These are phyloP conservation scores for Mythimna lalbum DNA, from an alignment of 2,888 invertebrate species.

Conservation along the genomic window DNA sequence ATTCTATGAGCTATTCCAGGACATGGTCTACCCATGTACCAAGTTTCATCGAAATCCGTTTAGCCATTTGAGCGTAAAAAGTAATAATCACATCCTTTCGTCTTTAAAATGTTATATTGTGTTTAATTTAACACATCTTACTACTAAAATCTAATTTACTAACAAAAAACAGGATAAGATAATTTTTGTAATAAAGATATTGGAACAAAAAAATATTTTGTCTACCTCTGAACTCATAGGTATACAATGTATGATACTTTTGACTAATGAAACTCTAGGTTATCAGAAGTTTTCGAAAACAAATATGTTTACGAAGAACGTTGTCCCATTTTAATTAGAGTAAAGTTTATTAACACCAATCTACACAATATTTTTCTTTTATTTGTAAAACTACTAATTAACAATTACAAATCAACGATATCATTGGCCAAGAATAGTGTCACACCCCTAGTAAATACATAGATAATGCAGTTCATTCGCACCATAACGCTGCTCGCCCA, in stretches of 20 bases:
- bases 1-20: too few relatives aligned
- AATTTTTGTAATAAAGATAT: background rate
- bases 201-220: too few relatives aligned
- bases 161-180: background rate
- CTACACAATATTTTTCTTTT: background rate
- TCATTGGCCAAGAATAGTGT: background rate
- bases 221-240: conserved; percentile 16
- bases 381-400: too few relatives aligned
- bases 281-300: conserved; percentile 6
- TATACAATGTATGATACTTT: background rate
- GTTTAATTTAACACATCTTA: background rate
- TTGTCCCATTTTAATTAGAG: background rate
- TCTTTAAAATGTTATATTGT: too few relatives aligned
- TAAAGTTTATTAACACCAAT: background rate
- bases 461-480: background rate
- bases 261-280: background rate
- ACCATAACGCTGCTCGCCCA: too few relatives aligned
- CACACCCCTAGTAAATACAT: background rate
- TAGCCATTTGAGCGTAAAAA: too few relatives aligned
- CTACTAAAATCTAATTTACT: background rate
- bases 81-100: too few relatives aligned
- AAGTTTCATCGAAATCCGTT: too few relatives aligned
- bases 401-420: too few relatives aligned
- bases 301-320: background rate
- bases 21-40: too few relatives aligned